Conservation (phyloP, 2,113 vertebrate species). For the Sterna hirundo region DNA sequence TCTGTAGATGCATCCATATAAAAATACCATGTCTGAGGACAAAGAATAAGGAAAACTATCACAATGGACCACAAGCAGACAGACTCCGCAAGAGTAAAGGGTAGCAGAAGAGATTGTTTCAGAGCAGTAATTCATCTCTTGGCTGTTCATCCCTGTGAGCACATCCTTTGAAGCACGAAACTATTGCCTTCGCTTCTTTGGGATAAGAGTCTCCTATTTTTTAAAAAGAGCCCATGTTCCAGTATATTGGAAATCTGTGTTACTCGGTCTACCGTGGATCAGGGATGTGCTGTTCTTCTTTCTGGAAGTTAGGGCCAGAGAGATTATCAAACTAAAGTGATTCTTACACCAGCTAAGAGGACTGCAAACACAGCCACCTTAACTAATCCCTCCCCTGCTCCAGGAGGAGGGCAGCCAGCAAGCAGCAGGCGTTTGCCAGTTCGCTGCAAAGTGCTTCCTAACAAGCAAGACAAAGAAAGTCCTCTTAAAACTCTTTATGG, state of each 20-base stretch:
- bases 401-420: not conserved
- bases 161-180: not conserved
- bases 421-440: not conserved
- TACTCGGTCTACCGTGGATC: not conserved
- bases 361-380: not conserved
- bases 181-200: not conserved
- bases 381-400: not conserved
- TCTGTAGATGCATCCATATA: not conserved
- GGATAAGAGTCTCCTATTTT: not conserved
- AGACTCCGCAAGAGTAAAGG: not conserved
- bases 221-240: too few species aligned
- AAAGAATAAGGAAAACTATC: not conserved
- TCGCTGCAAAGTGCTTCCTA: not conserved
- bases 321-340: not conserved
- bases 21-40: not conserved
- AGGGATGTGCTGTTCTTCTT: not conserved
- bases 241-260: not conserved
- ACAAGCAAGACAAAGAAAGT: not conserved
- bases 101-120: not conserved
- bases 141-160: not conserved
- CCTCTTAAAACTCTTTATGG: conserved; percentile 3
- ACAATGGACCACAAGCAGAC: not conserved
- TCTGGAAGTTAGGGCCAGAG: not conserved
- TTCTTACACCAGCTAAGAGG: not conserved
- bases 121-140: not conserved